Evolutionary conservation across 2,797 vertebrate genomes (phyloP), one percentile per base, ranked within the genome.

Genomic region (Rhabdophis nuchalis): DNA sequence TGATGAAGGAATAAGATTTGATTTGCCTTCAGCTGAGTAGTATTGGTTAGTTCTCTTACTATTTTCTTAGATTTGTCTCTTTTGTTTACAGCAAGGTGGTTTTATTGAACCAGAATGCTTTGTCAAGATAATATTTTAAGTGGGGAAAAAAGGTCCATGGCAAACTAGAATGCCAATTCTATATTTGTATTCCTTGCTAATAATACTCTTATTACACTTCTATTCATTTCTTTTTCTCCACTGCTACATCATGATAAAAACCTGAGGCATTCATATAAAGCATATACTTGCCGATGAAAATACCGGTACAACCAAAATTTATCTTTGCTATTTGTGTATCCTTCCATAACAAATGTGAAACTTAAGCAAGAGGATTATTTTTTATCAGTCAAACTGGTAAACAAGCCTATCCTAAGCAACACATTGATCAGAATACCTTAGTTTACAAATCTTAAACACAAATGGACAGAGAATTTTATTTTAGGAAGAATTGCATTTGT

Each of bases 101-200:
- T 58, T 82, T 54, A 90, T 32, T 87, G 61, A 20, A 60, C 32
- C 53, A 77, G 46, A 61, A 64, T 29, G 54, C 52, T 89, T 23
- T 91, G 64, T 87, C 68, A 91, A 90, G 41, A 72, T 93, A 72
- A 29, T 57, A 92, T 87, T 88, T 52, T 85, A 16, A 20, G 85
- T 91, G 88, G 85, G 85, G 88, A 29, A 88, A 72, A 88, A 50
- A 53, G 58, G 41, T 52, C 58, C 87, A 58, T 90, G 53, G 88
- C 60, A 85, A 90, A 52, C 4, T 8, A 53, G 3, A 57, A 88
- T 94, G 85, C 41, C 72, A 85, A 68, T 91, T 93, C 85, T 29
- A 68, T 60, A 85, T 68, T 88, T 87, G 7, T 54, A 89, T 85
- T 90, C n/a, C 52, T 85, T 93, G 32, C 25, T 50, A 91, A 60